A percentile compares a stretch with the other conserved stretches of the same genome.
These are phyloP conservation scores for Paramisgurnus dabryanus DNA, from an alignment of 2,113 vertebrate species.

Conservation along the genomic window DNA sequence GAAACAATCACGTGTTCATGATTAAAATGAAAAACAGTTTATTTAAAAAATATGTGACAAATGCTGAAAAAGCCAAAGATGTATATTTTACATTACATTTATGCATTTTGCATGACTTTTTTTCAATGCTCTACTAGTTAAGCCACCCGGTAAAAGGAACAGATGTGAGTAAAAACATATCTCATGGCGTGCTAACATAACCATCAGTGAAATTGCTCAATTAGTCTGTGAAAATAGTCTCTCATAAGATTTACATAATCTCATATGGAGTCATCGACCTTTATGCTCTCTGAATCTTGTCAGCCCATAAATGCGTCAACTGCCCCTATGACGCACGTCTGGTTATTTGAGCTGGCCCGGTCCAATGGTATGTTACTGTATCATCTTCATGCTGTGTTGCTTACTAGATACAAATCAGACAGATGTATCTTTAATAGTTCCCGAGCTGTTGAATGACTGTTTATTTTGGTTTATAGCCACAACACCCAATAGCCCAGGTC, in stretches of 20 bases:
- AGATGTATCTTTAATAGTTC: not conserved
- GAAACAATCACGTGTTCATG: no score
- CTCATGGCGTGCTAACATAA: no score
- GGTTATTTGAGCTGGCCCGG: constrained; percentile 49
- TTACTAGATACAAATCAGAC: not conserved
- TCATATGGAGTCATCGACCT: constrained; percentile 2
- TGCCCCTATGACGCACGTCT: constrained; percentile 42
- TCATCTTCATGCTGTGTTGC: not conserved
- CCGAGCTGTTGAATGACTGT: not conserved
- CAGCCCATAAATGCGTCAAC: not conserved
- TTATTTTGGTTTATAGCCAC: not conserved
- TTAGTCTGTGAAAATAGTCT: not conserved
- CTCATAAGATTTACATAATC: not conserved
- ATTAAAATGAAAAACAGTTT: no score
- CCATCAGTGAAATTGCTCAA: not conserved
- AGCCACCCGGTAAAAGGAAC: no score
- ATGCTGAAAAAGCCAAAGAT: no score
- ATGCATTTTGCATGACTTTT: no score
- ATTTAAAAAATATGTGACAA: no score
- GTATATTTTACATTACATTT: no score
- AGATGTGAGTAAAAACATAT: no score
- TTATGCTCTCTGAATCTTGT: constrained; percentile 3
- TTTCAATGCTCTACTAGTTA: no score
- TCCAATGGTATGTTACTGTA: not conserved
- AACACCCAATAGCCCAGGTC: not conserved